phyloP scores from a whole-genome alignment of 2,888 invertebrate genomes.

The Caradrina clavipalpis region DNA sequence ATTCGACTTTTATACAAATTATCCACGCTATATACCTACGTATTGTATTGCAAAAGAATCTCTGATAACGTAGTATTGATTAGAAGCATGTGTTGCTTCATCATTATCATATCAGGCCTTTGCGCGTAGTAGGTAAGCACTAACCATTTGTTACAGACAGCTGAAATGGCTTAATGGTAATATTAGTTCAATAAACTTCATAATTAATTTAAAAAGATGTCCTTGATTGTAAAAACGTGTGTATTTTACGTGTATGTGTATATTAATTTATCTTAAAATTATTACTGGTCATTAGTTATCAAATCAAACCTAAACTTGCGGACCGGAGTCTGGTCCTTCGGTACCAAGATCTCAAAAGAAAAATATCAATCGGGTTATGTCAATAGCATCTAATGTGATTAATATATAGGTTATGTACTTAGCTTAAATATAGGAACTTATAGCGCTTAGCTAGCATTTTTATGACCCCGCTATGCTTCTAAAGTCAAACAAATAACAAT shows the following conservation, averaged over 20 bases:
- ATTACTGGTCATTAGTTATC: neutral
- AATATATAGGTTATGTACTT: no score
- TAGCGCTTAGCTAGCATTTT: neutral
- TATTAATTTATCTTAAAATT: neutral
- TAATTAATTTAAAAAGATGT: neutral
- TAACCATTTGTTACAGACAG: no score
- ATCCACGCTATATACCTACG: neutral
- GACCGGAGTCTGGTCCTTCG: no score
- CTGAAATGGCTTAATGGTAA: no score
- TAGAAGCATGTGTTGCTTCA: conserved; percentile 27
- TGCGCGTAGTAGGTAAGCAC: no score
- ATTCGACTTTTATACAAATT: no score
- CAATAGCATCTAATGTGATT: no score
- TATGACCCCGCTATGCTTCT: neutral
- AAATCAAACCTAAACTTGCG: neutral
- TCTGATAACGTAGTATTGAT: conserved; percentile 30
- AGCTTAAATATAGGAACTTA: neutral
- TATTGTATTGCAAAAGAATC: conserved; percentile 13
- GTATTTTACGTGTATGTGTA: no score
- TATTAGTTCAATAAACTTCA: no score
- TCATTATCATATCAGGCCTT: neutral
- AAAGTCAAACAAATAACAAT: conserved; percentile 18
- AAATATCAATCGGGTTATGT: no score
- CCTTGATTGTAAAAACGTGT: neutral
- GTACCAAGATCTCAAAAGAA: neutral